phyloP scores from a whole-genome alignment of 2,888 invertebrate genomes.

The Slavum lentiscoides region DNA sequence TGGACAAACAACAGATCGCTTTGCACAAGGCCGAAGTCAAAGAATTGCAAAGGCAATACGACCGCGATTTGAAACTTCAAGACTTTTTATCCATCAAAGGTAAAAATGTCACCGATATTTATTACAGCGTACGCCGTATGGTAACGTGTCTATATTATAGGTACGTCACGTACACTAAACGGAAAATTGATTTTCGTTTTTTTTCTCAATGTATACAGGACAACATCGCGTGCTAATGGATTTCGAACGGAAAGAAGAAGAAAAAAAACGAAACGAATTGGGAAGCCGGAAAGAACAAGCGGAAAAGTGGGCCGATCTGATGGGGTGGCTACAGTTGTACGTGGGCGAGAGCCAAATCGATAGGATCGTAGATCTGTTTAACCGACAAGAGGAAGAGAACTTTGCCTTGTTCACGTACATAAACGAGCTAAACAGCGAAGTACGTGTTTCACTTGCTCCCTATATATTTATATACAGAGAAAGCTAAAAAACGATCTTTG shows the following conservation, averaged over 20 bases:
- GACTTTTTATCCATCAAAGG: constrained; percentile 84
- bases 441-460: constrained; percentile 26
- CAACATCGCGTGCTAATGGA: constrained; percentile 77
- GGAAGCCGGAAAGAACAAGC: constrained; percentile 74
- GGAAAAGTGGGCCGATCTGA: constrained; percentile 73
- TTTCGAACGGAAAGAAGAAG: constrained; percentile 73
- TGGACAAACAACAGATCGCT: constrained; percentile 73
- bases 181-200: background rate
- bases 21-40: constrained; percentile 79
- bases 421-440: constrained; percentile 82
- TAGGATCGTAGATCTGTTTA: constrained; percentile 70
- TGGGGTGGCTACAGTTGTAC: constrained; percentile 73
- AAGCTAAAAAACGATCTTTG: background rate
- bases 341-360: constrained; percentile 70
- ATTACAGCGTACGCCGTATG: too few relatives aligned
- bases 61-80: constrained; percentile 81
- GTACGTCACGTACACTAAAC: too few relatives aligned
- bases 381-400: constrained; percentile 86
- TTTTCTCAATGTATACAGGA: constrained; percentile 60
- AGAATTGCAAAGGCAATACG: constrained; percentile 81
- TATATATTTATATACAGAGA: too few relatives aligned
- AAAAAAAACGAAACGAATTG: constrained; percentile 70
- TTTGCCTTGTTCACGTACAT: constrained; percentile 90
- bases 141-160: too few relatives aligned
- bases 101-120: background rate